phyloP scores from a whole-genome alignment of 1,140 invertebrate genomes.

The Neodiprion virginianus region DNA sequence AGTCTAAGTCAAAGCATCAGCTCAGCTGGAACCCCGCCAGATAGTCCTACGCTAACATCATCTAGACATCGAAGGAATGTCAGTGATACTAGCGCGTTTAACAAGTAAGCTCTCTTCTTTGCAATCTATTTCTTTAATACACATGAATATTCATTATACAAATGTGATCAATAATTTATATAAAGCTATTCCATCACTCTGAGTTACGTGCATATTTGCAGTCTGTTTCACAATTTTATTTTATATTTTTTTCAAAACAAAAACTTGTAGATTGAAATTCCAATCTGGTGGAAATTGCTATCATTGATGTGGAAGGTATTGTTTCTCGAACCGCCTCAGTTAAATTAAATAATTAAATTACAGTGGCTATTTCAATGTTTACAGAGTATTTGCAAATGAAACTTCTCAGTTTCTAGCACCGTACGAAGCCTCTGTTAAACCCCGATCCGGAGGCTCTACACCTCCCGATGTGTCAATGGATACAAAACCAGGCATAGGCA shows the following conservation, averaged over 20 bases:
- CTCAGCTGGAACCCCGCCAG: constrained; percentile 54
- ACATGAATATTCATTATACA: too few species aligned
- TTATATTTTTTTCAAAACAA: constrained; percentile 20
- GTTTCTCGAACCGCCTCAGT: background rate
- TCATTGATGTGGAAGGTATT: constrained; percentile 14
- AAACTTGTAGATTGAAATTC: constrained; percentile 17
- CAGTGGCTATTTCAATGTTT: constrained; percentile 39
- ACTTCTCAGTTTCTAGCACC: constrained; percentile 78
- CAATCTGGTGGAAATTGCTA: constrained; percentile 15
- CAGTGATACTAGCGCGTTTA: constrained; percentile 87
- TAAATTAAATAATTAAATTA: background rate
- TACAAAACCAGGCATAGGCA: constrained; percentile 49
- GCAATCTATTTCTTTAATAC: too few species aligned
- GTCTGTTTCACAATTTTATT: constrained; percentile 10
- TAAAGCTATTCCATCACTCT: constrained; percentile 21
- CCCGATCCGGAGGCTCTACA: constrained; percentile 56
- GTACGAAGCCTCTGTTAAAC: constrained; percentile 72
- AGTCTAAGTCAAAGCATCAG: constrained; percentile 59
- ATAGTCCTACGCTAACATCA: constrained; percentile 54
- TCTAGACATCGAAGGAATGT: constrained; percentile 79
- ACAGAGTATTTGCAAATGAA: constrained; percentile 76
- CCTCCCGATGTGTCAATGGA: constrained; percentile 55
- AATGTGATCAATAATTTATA: background rate
- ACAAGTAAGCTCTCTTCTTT: constrained; percentile 68
- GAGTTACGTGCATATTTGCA: background rate